phyloP scores from a whole-genome alignment of 1,140 invertebrate species.

The Drosophila kohkoa region DNA sequence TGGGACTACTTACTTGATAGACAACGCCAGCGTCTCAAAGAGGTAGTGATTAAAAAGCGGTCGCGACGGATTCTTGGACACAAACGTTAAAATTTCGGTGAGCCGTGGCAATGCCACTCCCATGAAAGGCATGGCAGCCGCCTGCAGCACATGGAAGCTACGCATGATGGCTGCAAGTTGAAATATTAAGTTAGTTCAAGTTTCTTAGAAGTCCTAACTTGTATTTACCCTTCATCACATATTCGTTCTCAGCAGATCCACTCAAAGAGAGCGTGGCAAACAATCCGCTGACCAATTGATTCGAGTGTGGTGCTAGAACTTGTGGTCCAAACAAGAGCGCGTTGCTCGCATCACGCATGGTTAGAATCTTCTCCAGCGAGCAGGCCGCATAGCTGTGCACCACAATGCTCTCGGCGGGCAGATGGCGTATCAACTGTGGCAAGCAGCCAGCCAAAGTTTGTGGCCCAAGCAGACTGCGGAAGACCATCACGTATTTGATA shows the following conservation, averaged over 20 bases:
- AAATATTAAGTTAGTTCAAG: background rate
- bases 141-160: constrained; percentile 92
- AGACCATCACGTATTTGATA: constrained; percentile 98
- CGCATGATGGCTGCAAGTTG: constrained; percentile 92
- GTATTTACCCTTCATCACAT: constrained; percentile 95
- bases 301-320: constrained; percentile 87
- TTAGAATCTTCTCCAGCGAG: constrained; percentile 95
- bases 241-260: constrained; percentile 96
- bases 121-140: constrained; percentile 92
- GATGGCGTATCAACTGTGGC: constrained; percentile 90
- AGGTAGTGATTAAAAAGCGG: constrained; percentile 99
- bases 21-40: constrained; percentile 96
- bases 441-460: constrained; percentile 91
- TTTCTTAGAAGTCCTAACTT: background rate
- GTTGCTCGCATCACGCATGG: constrained; percentile 87
- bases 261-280: constrained; percentile 90
- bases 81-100: constrained; percentile 92
- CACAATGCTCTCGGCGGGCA: constrained; percentile 91
- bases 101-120: constrained; percentile 92
- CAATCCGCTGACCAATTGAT: constrained; percentile 90
- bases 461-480: constrained; percentile 94
- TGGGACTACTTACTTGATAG: constrained; percentile 87
- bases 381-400: constrained; percentile 98
- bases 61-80: constrained; percentile 97
- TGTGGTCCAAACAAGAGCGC: constrained; percentile 85